Percentiles rank a stretch among this genome's conserved stretches.
Evolutionary conservation across 2,113 vertebrate species (phyloP).

Genomic region (Trinectes maculatus): DNA sequence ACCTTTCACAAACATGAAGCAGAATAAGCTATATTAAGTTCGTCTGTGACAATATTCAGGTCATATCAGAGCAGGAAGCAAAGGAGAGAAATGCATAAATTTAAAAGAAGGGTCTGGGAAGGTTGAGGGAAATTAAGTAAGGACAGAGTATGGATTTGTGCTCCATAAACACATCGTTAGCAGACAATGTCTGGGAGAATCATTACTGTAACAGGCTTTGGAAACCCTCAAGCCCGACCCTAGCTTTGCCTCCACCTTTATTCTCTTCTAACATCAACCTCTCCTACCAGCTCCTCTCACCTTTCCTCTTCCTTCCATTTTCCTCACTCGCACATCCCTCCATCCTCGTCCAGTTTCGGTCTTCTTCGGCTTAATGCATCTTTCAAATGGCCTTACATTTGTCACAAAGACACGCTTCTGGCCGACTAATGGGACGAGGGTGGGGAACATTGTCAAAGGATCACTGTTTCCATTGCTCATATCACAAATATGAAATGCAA

Average conservation of each 20-base stretch:
- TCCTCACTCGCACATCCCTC: not conserved
- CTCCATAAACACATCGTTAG: slow-evolving; percentile 55
- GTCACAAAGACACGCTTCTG: not conserved
- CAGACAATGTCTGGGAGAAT: slow-evolving; percentile 44
- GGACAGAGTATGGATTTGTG: slow-evolving; percentile 40
- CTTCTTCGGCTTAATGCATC: not conserved
- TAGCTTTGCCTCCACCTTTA: not conserved
- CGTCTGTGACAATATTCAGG: too few species aligned
- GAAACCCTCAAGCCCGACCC: slow-evolving; percentile 30
- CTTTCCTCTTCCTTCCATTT: not conserved
- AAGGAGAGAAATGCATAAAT: slow-evolving; percentile 1
- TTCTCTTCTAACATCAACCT: not conserved
- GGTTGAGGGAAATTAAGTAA: slow-evolving; percentile 20
- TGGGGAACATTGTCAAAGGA: slow-evolving; percentile 9
- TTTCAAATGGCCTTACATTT: not conserved
- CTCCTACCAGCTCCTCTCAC: not conserved
- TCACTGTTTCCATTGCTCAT: slow-evolving; percentile 21
- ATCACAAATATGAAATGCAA: slow-evolving; percentile 16
- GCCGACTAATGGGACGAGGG: not conserved
- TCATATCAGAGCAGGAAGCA: not conserved
- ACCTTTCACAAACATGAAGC: too few species aligned
- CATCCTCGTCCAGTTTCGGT: not conserved
- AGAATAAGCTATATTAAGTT: too few species aligned
- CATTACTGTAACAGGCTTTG: slow-evolving; percentile 45
- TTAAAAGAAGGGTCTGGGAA: slow-evolving; percentile 7